Conservation (phyloP, 1,140 invertebrate genomes). For the Aethina tumida region DNA sequence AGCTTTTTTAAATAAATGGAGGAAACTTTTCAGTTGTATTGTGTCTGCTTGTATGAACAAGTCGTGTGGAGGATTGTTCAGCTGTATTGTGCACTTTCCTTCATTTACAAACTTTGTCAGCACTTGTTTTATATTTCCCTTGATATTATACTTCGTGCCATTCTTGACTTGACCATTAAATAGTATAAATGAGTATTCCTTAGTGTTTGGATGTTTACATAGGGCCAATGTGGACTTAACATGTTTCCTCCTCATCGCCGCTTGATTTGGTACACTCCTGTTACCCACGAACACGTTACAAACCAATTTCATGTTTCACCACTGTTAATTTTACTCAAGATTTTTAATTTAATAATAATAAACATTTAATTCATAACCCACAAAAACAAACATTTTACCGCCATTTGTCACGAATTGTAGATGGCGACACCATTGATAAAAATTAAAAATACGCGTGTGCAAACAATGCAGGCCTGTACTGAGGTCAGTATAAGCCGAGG, state of each 20-base stretch:
- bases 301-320: conserved; percentile 53
- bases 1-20: conserved; percentile 50
- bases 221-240: conserved; percentile 53
- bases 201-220: conserved; percentile 48
- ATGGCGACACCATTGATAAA: too few species aligned
- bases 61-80: conserved; percentile 58
- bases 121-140: conserved; percentile 51
- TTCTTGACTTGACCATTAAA: conserved; percentile 54
- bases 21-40: conserved; percentile 57
- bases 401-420: too few species aligned
- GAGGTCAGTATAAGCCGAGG: too few species aligned
- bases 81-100: conserved; percentile 63
- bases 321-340: too few species aligned
- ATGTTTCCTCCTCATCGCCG: conserved; percentile 37
- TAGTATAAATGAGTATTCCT: conserved; percentile 50
- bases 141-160: conserved; percentile 57
- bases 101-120: conserved; percentile 59
- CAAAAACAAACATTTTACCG: too few species aligned
- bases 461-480: too few species aligned
- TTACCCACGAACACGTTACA: conserved; percentile 55
- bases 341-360: too few species aligned
- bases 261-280: conserved; percentile 39
- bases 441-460: too few species aligned
- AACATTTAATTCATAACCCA: too few species aligned
- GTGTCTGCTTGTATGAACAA: conserved; percentile 55